A percentile compares a stretch with the other conserved stretches of the same genome.
These are phyloP conservation scores for Ryuthela nishihirai DNA, from an alignment of 2,888 invertebrate species.

Conservation along the genomic window DNA sequence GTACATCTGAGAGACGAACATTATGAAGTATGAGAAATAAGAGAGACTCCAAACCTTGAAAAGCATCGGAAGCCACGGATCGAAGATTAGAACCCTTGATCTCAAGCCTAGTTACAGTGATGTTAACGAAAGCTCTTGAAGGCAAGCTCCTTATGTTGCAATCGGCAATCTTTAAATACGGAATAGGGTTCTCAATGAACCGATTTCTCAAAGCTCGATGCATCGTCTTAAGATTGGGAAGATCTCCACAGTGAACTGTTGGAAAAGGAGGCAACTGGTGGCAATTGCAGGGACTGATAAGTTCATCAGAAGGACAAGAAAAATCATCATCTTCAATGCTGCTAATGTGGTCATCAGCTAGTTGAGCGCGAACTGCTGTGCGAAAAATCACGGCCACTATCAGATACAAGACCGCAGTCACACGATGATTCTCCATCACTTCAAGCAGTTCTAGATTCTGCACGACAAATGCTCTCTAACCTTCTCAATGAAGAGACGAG, in stretches of 20 bases:
- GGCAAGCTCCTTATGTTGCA: constrained; percentile 18
- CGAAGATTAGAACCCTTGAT: constrained; percentile 17
- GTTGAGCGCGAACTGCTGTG: too few species aligned
- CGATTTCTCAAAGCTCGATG: constrained; percentile 1
- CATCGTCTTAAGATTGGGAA: constrained; percentile 14
- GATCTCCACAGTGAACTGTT: constrained; percentile 13
- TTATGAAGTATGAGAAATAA: constrained; percentile 19
- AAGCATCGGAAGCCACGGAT: constrained; percentile 17
- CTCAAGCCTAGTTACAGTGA: constrained; percentile 20
- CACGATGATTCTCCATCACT: too few species aligned
- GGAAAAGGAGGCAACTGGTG: constrained; percentile 16
- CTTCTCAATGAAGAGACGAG: too few species aligned
- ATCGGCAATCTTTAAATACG: constrained; percentile 13
- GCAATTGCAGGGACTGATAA: constrained; percentile 26
- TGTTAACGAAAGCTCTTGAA: constrained; percentile 18
- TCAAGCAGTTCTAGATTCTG: too few species aligned
- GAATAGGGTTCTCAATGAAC: constrained; percentile 15
- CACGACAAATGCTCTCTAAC: too few species aligned
- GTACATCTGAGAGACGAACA: constrained; percentile 10
- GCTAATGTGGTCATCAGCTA: too few species aligned
- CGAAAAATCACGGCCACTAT: too few species aligned
- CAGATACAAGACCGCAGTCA: too few species aligned
- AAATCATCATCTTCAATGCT: constrained; percentile 18
- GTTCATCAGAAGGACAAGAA: constrained; percentile 13
- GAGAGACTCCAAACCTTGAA: constrained; percentile 16